Evolutionary conservation across 2,113 vertebrate genomes (phyloP), one percentile per base, ranked within the genome.

Genomic region (Hemichromis elongatus): DNA sequence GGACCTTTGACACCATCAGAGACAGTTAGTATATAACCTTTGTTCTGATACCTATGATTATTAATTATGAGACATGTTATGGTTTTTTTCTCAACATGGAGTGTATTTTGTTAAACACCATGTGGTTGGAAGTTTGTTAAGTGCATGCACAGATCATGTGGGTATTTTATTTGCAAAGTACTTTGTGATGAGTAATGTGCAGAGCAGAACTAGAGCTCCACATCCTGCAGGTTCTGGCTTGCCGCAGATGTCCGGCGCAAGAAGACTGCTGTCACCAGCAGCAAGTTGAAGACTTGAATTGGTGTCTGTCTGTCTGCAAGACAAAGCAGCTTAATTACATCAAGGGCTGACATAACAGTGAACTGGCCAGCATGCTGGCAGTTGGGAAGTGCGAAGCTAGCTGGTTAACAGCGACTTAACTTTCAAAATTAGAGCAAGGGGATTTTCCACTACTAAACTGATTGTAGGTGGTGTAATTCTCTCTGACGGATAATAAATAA

Each of bases 1-100:
- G 99, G 99, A 98, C 97, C 80, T 99, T 99, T 92, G 97, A 98
- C 94, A 99, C 97, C 93, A 98, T 99, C 93, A 96, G 99, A 96
- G 98, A 98, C 81, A 97, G 98, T 99, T 93, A 98, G 98, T 98
- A 88, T 73, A 61, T 3, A 11, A 40, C 14, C 54, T 18, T 56
- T 21, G 19, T 35, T 50, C 24, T 50, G 68, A 14, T 73, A 3
- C 24, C 24, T 73, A 7, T 28, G 3, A 70, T 26, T 2, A 12
- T 35, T 61, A 0, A 35, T 61, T 35, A 61, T 61, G 0, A 19
- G 47, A 19, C 16, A 28, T 28, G 40, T 47, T 73, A 18, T 47
- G 6, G 0, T 18, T 28, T 30, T 30, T 73, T 73, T 59, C 14
- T 18, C 6, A 18, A 12, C 18, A 53, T 33, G 50, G 5, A 28